Base-by-base conservation (phyloP, 2,888 invertebrate species). In the Amphipoea lucens region DNA sequence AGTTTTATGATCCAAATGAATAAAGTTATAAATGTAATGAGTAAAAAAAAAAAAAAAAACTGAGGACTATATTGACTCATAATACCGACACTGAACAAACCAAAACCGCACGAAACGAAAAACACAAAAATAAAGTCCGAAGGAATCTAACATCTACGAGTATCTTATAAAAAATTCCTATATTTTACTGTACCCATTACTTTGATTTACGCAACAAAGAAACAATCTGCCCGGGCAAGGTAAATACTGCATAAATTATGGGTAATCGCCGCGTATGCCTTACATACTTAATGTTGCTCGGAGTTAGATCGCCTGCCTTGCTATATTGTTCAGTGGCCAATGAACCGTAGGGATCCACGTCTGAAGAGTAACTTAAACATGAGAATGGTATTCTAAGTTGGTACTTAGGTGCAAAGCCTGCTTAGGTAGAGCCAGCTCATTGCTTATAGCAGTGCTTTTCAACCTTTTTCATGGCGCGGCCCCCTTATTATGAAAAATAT, bases 161-260 rank as follows among this genome's bases (percentile, higher is more conserved):
- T 73, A 65, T 66, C 75, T 81, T 76, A 80, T 76, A 86, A 81
- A 88, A 82, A 75, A 77, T 69, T 78, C 66, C 62, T 76, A 66
- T 78, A 83, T 76, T 78, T 74, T 81, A 75, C 72, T 36, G 66
- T 67, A 23, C 54, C 76, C 82, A 86, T 88, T 83, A 88, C 81
- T 87, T 88, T 88, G 88, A 88, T 89, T 87, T 89, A 88, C 85
- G 87, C 23, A 78, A 69, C 83, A 78, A 81, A 80, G 76, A 87
- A 90, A 82, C 84, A 87, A 89, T 89, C 81, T 83, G 79, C 77
- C 69, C 70, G 66, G 76, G 66, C 23, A 42, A 82, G 42, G 84
- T 87, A 88, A 83, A 88, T 86, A 81, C 81, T 90, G 82, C 86
- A 89, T 87, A 87, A 89, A 77, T 83, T 86, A 90, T 84, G 68